These are phyloP conservation scores for Mesopsocus fuscifrons DNA, from an alignment of 2,888 invertebrate species.

Conservation along the genomic window DNA sequence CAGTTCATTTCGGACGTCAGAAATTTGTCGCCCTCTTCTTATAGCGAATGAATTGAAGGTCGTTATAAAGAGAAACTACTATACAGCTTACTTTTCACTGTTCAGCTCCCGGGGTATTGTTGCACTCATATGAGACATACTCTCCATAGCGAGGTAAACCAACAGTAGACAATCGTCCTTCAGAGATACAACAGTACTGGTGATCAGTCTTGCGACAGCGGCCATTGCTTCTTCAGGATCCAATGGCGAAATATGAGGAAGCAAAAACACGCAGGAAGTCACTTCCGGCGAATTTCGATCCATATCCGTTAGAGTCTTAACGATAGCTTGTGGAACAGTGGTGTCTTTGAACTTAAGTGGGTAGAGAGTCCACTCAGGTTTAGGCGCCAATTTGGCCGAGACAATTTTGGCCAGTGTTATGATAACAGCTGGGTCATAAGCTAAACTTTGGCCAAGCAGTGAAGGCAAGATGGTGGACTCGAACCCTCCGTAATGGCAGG, in stretches of 20 bases:
- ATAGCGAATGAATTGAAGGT: too few relatives aligned
- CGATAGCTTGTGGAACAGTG: too few relatives aligned
- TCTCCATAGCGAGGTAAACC: background rate
- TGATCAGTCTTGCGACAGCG: background rate
- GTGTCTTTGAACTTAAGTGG: too few relatives aligned
- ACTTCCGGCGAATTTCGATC: background rate
- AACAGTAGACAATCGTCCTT: background rate
- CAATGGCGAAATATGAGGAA: conserved; percentile 7
- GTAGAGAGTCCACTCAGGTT: too few relatives aligned
- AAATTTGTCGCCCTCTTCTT: too few relatives aligned
- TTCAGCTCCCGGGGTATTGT: too few relatives aligned
- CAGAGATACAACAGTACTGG: background rate
- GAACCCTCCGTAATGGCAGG: conserved; percentile 19
- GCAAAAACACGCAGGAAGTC: background rate
- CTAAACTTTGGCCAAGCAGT: background rate
- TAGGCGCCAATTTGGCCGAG: too few relatives aligned
- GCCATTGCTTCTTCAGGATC: conserved; percentile 3
- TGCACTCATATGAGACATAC: background rate
- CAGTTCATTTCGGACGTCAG: too few relatives aligned
- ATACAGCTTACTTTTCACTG: background rate
- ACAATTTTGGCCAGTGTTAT: conserved; percentile 19
- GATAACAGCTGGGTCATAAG: conserved; percentile 15
- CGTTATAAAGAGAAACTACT: background rate
- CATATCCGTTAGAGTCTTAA: too few relatives aligned
- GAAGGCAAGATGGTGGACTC: background rate